Evolutionary conservation across 2,888 invertebrate genomes (phyloP), one percentile per base, ranked within the genome.

Genomic region (Didymodactylos carnosus): DNA sequence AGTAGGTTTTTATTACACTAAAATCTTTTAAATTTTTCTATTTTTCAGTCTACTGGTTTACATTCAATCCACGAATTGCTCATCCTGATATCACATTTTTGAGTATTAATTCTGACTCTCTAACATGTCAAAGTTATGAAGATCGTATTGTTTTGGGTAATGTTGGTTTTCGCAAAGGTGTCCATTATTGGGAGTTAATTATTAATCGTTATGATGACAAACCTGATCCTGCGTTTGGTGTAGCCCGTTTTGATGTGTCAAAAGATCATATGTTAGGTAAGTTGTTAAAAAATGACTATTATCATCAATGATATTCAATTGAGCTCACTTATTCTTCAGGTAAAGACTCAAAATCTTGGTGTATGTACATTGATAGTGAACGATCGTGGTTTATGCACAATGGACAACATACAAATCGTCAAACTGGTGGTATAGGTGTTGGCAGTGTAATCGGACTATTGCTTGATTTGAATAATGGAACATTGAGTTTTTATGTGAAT

Each of bases 361-460:
- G 93, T 80, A 97, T 97, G 92, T 94, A 94, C 84, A 90, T 93
- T 78, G 93, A 94, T 84, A 89, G 90, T 62, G 89, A 91, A 81
- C 88, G 97, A 40, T 94, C 94, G 76, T 97, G 97, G 97, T 97
- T 95, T 86, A 91, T 94, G 86, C 94, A 97, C 85, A 90, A 89
- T 75, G 94, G 93, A 76, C 88, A 90, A 76, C 97, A 97, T 86
- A 92, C 91, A 78, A 90, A 92, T 72, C 88, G 97, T 39, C 90
- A 90, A 39, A 91, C 91, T 78, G 93, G 94, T 49, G 94, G 94
- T 73, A 89, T 94, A 71, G 87, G 87, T 77, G 87, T 88, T 40
- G 93, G 92, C 76, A 88, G 90, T 77, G 89, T 90, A 5, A 89
- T 97, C 46, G 95, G 95, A 40, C 90, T 97, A 49, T 87, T 94